These are phyloP conservation scores for Phalacrocorax brasilianus DNA, from an alignment of 2,113 vertebrate species.

Conservation along the genomic window DNA sequence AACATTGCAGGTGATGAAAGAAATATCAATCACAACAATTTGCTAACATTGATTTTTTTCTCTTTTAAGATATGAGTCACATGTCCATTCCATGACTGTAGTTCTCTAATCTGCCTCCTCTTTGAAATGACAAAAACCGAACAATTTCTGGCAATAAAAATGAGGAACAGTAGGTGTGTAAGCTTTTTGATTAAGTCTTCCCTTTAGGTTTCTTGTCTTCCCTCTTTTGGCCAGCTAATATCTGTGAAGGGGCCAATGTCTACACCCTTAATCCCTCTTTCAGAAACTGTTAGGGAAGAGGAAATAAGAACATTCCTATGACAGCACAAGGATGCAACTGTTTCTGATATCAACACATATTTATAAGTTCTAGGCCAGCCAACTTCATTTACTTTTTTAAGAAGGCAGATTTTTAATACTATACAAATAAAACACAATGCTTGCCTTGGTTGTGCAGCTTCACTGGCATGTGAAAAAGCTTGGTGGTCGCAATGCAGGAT, in stretches of 20 bases:
- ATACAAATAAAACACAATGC: slow-evolving; percentile 1
- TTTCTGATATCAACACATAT: neutral
- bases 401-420: neutral
- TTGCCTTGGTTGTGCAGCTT: slow-evolving; percentile 92
- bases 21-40: neutral
- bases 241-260: neutral
- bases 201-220: neutral
- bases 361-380: neutral
- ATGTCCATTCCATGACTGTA: neutral
- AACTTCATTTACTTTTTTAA: neutral
- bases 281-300: neutral
- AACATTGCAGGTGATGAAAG: neutral
- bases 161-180: neutral
- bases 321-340: neutral
- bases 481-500: slow-evolving; percentile 97
- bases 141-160: neutral
- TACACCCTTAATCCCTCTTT: neutral
- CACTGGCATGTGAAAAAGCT: slow-evolving; percentile 94
- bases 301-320: neutral
- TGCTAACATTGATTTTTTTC: neutral
- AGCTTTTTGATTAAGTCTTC: neutral
- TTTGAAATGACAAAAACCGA: neutral
- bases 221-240: neutral
- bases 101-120: neutral
- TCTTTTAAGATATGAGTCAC: neutral